These are phyloP conservation scores for Holothuria scabra DNA, from an alignment of 53 echinoderm and acorn worm species.

Conservation along the genomic window DNA sequence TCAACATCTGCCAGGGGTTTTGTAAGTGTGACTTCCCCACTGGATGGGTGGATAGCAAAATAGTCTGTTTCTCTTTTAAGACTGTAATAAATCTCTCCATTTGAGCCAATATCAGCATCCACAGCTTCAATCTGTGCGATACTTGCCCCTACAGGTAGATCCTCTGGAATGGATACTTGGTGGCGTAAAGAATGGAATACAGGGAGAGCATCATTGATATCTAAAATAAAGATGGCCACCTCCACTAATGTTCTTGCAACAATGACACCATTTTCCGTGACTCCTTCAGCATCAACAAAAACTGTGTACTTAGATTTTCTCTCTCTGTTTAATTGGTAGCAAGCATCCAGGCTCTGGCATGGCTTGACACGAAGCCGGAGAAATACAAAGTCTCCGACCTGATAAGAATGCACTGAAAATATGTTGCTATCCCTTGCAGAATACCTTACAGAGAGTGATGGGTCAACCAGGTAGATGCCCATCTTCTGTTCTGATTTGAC, in stretches of 20 bases:
- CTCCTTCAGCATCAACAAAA: conserved; percentile 55
- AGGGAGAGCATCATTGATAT: conserved; percentile 90
- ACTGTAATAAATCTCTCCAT: conserved; percentile 97
- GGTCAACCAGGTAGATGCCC: conserved; percentile 81
- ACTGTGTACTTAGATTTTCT: conserved; percentile 65
- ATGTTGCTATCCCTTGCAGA: conserved; percentile 54
- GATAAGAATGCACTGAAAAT: conserved; percentile 67
- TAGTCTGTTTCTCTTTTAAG: conserved; percentile 70
- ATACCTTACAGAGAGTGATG: conserved; percentile 61
- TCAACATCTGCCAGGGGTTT: conserved; percentile 70
- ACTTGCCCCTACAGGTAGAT: conserved; percentile 74
- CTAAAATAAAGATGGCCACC: conserved; percentile 68
- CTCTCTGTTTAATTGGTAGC: conserved; percentile 83
- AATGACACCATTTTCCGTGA: conserved; percentile 9
- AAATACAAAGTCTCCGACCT: conserved; percentile 91
- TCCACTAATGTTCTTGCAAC: conserved; percentile 37
- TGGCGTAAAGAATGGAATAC: conserved; percentile 73
- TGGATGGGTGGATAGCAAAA: conserved; percentile 97
- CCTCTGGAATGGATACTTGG: conserved; percentile 69
- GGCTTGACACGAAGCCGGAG: conserved; percentile 80
- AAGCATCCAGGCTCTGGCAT: conserved; percentile 48
- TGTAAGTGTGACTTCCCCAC: conserved; percentile 90
- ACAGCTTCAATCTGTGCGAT: conserved; percentile 80
- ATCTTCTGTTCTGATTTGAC: conserved; percentile 87
- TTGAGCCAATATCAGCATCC: conserved; percentile 92